Conservation (phyloP, 2,888 invertebrate species). For the Itoplectis maculator region DNA sequence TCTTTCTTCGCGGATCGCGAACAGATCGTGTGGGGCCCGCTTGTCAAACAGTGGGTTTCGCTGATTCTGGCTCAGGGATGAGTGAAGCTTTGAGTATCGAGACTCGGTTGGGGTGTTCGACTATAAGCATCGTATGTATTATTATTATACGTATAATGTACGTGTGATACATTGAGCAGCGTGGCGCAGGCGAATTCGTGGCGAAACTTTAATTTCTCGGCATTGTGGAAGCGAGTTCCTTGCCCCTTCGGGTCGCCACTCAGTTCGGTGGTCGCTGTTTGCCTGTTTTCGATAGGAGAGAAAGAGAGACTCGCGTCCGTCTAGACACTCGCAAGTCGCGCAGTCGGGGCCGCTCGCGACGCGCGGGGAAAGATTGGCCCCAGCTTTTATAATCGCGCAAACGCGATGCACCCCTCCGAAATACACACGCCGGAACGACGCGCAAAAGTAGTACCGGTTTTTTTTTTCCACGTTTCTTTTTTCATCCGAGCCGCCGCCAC, state of each 20-base stretch:
- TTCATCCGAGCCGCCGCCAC: constrained; percentile 32
- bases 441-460: constrained; percentile 81
- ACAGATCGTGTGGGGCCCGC: constrained; percentile 7
- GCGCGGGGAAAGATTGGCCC: constrained; percentile 73
- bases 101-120: constrained; percentile 35
- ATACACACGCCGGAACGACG: constrained; percentile 64
- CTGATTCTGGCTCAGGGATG: constrained; percentile 18
- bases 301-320: constrained; percentile 74
- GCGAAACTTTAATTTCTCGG: constrained; percentile 83
- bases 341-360: no score
- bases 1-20: constrained; percentile 16
- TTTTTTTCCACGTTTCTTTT: constrained; percentile 69
- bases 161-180: background rate
- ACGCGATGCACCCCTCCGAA: constrained; percentile 82
- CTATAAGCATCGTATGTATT: constrained; percentile 5
- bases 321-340: constrained; percentile 63
- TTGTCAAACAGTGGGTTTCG: constrained; percentile 2
- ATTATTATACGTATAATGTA: no score
- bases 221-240: constrained; percentile 81
- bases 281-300: constrained; percentile 84
- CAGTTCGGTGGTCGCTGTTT: constrained; percentile 82
- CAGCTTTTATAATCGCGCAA: constrained; percentile 82
- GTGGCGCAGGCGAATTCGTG: constrained; percentile 21
- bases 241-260: constrained; percentile 82
- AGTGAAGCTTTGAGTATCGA: constrained; percentile 13